Evolutionary conservation across 2,797 vertebrate genomes (phyloP).

Genomic region (Podarcis lilfordi): DNA sequence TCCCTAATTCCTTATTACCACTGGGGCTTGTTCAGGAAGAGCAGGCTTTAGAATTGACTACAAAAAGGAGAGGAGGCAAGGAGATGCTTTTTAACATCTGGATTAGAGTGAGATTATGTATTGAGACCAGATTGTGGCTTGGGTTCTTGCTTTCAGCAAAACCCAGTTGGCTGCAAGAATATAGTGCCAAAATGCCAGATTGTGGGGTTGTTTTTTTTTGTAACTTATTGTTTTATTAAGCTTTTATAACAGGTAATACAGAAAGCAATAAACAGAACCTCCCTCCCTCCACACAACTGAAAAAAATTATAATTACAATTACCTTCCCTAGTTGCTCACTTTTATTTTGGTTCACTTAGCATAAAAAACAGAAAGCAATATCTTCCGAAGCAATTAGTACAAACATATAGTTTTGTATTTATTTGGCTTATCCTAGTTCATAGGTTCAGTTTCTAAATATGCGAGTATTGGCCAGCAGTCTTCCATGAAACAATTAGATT

Average conservation of each 20-base stretch:
- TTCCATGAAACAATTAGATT: neutral
- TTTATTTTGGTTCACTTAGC: neutral
- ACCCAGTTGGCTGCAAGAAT: slow-evolving; percentile 2
- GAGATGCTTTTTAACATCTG: slow-evolving; percentile 24
- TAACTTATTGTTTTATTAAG: neutral
- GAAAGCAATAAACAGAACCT: neutral
- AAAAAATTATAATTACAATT: neutral
- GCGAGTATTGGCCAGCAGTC: neutral
- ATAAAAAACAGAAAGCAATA: neutral
- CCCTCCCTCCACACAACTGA: neutral
- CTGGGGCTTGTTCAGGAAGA: slow-evolving; percentile 4
- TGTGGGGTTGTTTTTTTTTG: neutral
- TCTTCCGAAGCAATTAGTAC: neutral
- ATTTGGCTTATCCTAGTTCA: neutral
- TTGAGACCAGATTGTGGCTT: slow-evolving; percentile 1
- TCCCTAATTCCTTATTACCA: slow-evolving; percentile 27
- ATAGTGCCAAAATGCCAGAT: neutral
- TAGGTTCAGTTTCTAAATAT: neutral
- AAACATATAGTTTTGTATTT: neutral
- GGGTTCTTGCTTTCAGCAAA: slow-evolving; percentile 2
- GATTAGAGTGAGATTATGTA: slow-evolving; percentile 17
- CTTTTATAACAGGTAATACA: neutral
- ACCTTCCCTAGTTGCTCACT: neutral
- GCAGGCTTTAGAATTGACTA: slow-evolving; percentile 23
- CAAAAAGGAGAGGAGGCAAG: slow-evolving; percentile 44